A percentile compares a stretch with the other conserved stretches of the same genome.
Evolutionary conservation across 2,888 invertebrate species (phyloP).

Genomic region (Morpho achilles): DNA sequence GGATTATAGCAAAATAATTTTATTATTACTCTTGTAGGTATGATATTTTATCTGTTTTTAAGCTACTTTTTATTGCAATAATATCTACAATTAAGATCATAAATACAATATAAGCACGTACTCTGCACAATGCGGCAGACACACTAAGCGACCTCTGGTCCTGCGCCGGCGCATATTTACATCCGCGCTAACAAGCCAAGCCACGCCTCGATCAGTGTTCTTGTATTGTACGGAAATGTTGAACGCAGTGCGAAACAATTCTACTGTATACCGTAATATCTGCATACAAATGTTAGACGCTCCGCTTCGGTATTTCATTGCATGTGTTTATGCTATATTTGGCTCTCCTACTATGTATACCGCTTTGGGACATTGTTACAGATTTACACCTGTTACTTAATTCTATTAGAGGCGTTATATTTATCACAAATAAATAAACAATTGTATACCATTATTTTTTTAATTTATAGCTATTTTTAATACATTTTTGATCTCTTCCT

Average conservation of each 20-base stretch:
- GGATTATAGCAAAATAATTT: too few relatives aligned
- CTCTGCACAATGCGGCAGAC: slow-evolving; percentile 45
- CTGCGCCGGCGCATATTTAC: slow-evolving; percentile 43
- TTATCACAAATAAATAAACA: too few relatives aligned
- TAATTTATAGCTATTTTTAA: too few relatives aligned
- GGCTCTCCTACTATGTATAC: slow-evolving; percentile 23
- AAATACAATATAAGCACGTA: slow-evolving; percentile 25
- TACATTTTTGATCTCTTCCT: too few relatives aligned
- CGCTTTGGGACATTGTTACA: slow-evolving; percentile 18
- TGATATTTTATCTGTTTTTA: too few relatives aligned
- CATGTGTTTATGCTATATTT: slow-evolving; percentile 34
- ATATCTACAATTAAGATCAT: slow-evolving; percentile 7
- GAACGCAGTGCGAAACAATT: slow-evolving; percentile 64
- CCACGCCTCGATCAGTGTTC: slow-evolving; percentile 47
- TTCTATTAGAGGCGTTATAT: slow-evolving; percentile 4
- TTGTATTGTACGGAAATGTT: slow-evolving; percentile 70
- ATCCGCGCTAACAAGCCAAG: slow-evolving; percentile 54
- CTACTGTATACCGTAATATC: slow-evolving; percentile 62
- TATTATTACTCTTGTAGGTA: too few relatives aligned
- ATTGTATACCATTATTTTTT: too few relatives aligned
- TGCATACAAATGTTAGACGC: slow-evolving; percentile 66
- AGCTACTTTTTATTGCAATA: too few relatives aligned
- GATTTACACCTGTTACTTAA: slow-evolving; percentile 15
- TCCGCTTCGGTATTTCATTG: slow-evolving; percentile 41
- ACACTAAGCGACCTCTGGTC: slow-evolving; percentile 38